Evolutionary conservation across 2,888 invertebrate genomes (phyloP).

Genomic region (Drosophila melanocephala): DNA sequence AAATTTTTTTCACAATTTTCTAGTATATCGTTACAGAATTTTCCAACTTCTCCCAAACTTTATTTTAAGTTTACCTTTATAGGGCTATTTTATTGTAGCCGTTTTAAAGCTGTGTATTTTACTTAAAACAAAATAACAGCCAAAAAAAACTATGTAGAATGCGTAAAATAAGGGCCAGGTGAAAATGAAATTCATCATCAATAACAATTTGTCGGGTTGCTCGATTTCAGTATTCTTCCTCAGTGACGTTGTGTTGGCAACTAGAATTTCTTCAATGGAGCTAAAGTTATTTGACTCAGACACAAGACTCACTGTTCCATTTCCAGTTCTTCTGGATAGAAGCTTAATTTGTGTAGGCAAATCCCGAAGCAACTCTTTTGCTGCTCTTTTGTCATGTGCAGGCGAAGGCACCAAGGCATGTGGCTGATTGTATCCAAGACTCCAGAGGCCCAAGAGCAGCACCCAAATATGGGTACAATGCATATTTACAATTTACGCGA

Average conservation of each 20-base stretch:
- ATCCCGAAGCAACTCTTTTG: no score
- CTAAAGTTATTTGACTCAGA: neutral
- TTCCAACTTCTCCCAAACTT: neutral
- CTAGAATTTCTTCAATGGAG: neutral
- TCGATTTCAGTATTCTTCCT: no score
- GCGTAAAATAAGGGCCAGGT: constrained; percentile 37
- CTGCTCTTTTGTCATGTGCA: neutral
- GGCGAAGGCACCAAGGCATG: neutral
- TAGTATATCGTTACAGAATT: neutral
- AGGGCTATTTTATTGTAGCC: neutral
- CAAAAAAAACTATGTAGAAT: constrained; percentile 46
- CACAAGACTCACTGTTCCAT: neutral
- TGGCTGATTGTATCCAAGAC: constrained; percentile 6
- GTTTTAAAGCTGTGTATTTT: neutral
- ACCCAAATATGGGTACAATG: neutral
- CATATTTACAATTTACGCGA: neutral
- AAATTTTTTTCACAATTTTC: neutral
- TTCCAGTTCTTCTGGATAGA: neutral
- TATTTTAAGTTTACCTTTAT: neutral
- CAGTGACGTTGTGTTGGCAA: neutral
- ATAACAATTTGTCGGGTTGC: no score
- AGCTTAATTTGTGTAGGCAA: neutral
- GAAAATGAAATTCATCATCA: neutral
- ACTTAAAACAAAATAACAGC: constrained; percentile 29
- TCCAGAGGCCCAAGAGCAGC: constrained; percentile 17